Conservation (phyloP, 2,113 vertebrate genomes). For the Butastur rufipennis region DNA sequence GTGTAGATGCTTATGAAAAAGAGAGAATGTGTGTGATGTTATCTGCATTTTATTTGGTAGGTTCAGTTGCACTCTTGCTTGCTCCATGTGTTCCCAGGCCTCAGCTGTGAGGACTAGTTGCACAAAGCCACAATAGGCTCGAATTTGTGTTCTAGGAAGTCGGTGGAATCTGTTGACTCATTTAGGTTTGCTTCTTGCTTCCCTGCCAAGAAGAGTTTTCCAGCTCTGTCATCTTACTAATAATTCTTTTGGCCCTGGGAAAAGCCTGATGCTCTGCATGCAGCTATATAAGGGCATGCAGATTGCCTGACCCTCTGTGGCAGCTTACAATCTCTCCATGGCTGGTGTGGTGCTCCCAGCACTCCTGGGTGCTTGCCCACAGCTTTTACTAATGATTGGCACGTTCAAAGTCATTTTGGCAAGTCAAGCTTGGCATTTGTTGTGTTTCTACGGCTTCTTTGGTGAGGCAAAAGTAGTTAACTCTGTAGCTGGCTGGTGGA, state of each 20-base stretch:
- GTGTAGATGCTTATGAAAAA: background rate
- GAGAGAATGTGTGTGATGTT: background rate
- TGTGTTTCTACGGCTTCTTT: background rate
- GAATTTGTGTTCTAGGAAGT: slow-evolving; percentile 38
- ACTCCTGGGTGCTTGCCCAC: background rate
- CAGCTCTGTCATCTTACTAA: slow-evolving; percentile 57
- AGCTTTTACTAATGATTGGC: background rate
- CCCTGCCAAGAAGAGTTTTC: slow-evolving; percentile 53
- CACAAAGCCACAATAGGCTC: background rate
- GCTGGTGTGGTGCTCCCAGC: background rate
- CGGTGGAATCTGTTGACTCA: slow-evolving; percentile 19
- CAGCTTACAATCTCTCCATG: background rate
- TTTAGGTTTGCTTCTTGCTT: slow-evolving; percentile 39
- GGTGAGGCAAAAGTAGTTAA: background rate
- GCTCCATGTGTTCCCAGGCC: background rate
- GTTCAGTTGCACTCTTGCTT: background rate
- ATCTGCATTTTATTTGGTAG: background rate
- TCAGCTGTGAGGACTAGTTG: background rate
- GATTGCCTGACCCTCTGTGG: background rate
- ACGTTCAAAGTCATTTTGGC: background rate
- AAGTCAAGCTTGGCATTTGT: background rate
- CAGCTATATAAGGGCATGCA: slow-evolving; percentile 52
- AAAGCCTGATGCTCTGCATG: background rate
- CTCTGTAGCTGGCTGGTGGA: background rate
- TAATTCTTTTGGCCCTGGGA: slow-evolving; percentile 47